phyloP scores from a whole-genome alignment of 2,113 vertebrate genomes.

The Oenanthe melanoleuca region DNA sequence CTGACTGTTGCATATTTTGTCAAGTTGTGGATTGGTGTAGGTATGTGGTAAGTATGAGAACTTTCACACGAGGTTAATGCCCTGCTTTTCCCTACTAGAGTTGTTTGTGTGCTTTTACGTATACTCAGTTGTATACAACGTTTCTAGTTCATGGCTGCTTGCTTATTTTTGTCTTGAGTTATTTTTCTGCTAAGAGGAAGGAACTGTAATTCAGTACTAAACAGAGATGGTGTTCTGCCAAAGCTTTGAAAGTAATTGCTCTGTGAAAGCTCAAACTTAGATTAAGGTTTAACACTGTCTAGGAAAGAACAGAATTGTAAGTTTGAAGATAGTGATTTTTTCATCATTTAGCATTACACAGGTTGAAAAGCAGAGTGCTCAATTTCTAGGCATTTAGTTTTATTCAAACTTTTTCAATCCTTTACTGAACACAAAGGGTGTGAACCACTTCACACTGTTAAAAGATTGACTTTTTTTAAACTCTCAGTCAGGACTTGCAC shows the following conservation, averaged over 20 bases:
- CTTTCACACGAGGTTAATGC: neutral
- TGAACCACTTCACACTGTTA: neutral
- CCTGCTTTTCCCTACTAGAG: neutral
- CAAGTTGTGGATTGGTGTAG: neutral
- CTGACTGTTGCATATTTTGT: neutral
- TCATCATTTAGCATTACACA: neutral
- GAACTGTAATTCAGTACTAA: conserved; percentile 4
- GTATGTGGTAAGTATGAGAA: neutral
- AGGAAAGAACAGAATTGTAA: neutral
- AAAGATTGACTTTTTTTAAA: neutral
- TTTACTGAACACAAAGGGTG: neutral
- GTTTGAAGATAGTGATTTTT: neutral
- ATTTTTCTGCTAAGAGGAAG: conserved; percentile 1
- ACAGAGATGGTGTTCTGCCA: neutral
- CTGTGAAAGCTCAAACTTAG: neutral
- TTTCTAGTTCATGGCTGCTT: neutral
- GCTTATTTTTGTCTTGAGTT: neutral
- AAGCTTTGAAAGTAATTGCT: neutral
- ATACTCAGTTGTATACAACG: neutral
- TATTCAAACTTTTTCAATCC: neutral
- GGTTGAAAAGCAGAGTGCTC: neutral
- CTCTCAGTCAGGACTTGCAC: neutral
- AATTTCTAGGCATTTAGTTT: neutral
- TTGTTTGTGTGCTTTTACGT: neutral
- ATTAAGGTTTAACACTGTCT: neutral